Conservation (phyloP, 1,140 invertebrate genomes). For the Drosophila arizonae region DNA sequence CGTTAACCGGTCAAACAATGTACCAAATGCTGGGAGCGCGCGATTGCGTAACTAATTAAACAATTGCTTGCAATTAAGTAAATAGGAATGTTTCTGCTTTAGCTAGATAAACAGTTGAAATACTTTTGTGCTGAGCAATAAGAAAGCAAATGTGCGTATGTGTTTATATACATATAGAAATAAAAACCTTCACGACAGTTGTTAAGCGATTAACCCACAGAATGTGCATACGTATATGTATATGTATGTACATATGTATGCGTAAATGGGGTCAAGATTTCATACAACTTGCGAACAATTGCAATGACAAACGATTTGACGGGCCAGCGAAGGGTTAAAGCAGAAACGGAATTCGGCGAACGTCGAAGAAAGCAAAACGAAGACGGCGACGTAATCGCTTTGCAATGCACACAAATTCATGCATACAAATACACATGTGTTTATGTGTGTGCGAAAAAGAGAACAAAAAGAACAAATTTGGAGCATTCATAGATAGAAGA, state of each 20-base stretch:
- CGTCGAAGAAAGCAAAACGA: slow-evolving; percentile 43
- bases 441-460: slow-evolving; percentile 21
- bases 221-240: not conserved
- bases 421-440: slow-evolving; percentile 2
- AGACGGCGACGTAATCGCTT: slow-evolving; percentile 73
- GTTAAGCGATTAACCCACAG: slow-evolving; percentile 8
- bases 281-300: not conserved
- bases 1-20: slow-evolving; percentile 48
- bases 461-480: slow-evolving; percentile 44
- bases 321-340: slow-evolving; percentile 62
- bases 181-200: slow-evolving; percentile 29
- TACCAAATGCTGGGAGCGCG: slow-evolving; percentile 29
- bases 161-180: slow-evolving; percentile 12
- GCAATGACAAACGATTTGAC: slow-evolving; percentile 5
- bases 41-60: slow-evolving; percentile 79
- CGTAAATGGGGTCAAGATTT: slow-evolving; percentile 17
- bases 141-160: slow-evolving; percentile 17
- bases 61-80: slow-evolving; percentile 69
- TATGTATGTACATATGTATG: not conserved
- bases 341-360: slow-evolving; percentile 50
- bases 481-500: slow-evolving; percentile 54
- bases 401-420: slow-evolving; percentile 51
- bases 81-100: slow-evolving; percentile 45
- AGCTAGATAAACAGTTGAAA: slow-evolving; percentile 52
- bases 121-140: slow-evolving; percentile 46